Evolutionary conservation across 2,888 invertebrate species (phyloP), one percentile per base, ranked within the genome.

Genomic region (Periphyllus acericola): DNA sequence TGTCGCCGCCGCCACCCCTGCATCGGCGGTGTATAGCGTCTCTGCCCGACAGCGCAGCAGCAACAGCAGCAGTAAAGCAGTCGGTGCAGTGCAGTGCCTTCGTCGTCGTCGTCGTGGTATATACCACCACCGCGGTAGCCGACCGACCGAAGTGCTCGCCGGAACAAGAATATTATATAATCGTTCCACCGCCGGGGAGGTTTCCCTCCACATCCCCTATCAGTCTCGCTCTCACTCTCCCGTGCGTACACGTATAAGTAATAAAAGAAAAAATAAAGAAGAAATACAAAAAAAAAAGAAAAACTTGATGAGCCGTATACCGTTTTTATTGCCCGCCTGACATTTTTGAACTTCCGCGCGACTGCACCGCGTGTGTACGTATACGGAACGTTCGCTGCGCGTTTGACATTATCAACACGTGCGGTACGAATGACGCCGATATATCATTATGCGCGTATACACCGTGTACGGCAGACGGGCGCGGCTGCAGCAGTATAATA

Each of bases 251-350:
- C 25, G 60, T 21, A 60, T 25, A 25, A 55, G 19, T 21, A 55
- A 55, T 21, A 21, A 46, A 46, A 60, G 60, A 60, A 60, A 60
- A 60, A 60, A 21, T 46, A 21, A 52, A 14, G 46, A 46, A 46
- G 14, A 60, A 21, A 68, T 17, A 11, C 32, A 17, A 14, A 60
- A 60, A 60, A 60, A 60, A 60, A 60, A 88, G 87, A 89, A 46
- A 89, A 89, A 89, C 89, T 89, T 90, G 89, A 90, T 89, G 89
- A 89, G 82, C 89, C 90, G 89, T 89, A 89, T 87, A 6, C 89
- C 83, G 46, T 90, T 90, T 90, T 90, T 90, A 90, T 90, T 89
- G 89, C 90, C 89, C 83, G 74, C 87, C 84, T 90, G 90, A 90
- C 90, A 90, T 90, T 90, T 90, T 90, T 90, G 89, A 89, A 87